Evolutionary conservation across 2,113 vertebrate species (phyloP).

Genomic region (Sarotherodon lohbergeri): DNA sequence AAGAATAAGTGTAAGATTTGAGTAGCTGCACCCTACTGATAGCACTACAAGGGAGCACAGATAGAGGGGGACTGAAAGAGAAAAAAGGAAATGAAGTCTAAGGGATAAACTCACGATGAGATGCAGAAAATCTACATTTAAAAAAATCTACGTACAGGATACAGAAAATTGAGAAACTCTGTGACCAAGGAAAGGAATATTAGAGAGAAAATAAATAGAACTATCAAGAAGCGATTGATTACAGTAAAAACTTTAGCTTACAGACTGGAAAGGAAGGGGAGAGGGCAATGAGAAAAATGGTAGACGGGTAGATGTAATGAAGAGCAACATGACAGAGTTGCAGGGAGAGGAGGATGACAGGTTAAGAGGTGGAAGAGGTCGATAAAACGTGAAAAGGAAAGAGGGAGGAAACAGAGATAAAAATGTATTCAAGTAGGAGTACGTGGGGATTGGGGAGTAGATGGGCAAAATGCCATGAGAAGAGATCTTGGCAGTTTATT

Average conservation of each 20-base stretch:
- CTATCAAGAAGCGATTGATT: background rate
- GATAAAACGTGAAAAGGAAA: constrained; percentile 22
- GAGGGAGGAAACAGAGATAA: constrained; percentile 57
- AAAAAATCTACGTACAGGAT: background rate
- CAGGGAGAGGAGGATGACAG: constrained; percentile 6
- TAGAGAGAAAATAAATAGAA: background rate
- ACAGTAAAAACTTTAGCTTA: constrained; percentile 3
- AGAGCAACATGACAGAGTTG: constrained; percentile 2
- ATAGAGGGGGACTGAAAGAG: background rate
- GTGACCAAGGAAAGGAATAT: background rate
- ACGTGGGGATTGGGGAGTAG: background rate
- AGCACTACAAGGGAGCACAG: background rate
- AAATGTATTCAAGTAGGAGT: constrained; percentile 35
- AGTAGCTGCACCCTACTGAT: constrained; percentile 22
- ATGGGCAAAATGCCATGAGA: background rate
- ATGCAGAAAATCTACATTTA: background rate
- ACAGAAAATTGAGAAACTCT: background rate
- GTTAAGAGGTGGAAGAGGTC: constrained; percentile 8
- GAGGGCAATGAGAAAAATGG: background rate
- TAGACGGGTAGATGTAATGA: constrained; percentile 1
- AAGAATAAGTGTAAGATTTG: constrained; percentile 20
- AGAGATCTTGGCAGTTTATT: constrained; percentile 72
- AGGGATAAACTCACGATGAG: background rate
- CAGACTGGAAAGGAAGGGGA: background rate
- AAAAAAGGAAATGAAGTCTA: background rate